Percentiles rank a stretch among this genome's conserved stretches.
phyloP scores from a whole-genome alignment of 1,140 invertebrate species.

The Centruroides sculpturatus region DNA sequence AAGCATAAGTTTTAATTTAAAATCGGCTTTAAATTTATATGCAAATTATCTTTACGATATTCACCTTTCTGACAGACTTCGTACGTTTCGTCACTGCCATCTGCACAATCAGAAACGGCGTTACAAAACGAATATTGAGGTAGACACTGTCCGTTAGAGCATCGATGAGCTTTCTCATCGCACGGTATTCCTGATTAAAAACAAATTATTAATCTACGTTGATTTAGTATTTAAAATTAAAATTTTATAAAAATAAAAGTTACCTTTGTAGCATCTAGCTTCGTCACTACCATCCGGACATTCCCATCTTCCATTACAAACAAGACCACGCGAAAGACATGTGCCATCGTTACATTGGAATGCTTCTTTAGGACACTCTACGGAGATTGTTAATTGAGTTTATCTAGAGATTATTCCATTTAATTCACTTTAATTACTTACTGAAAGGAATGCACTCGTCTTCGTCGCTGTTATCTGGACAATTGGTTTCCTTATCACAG shows the following conservation, averaged over 20 bases:
- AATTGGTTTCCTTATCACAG: conserved; percentile 27
- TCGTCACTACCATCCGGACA: conserved; percentile 70
- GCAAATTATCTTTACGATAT: not conserved
- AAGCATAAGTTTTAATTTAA: too few species aligned
- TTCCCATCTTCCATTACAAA: conserved; percentile 61
- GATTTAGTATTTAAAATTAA: not conserved
- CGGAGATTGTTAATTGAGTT: not conserved
- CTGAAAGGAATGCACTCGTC: conserved; percentile 16
- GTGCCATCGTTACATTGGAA: conserved; percentile 21
- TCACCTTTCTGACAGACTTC: conserved; percentile 42
- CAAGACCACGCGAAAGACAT: conserved; percentile 54
- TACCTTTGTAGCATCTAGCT: conserved; percentile 42
- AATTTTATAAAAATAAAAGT: not conserved
- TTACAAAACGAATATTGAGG: conserved; percentile 84
- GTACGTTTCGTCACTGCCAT: conserved; percentile 67
- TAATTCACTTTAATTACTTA: conserved; percentile 12
- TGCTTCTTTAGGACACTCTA: conserved; percentile 21
- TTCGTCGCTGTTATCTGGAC: conserved; percentile 26
- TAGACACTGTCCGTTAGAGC: conserved; percentile 64
- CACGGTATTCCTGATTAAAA: conserved; percentile 15
- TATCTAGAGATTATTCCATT: not conserved
- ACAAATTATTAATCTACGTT: not conserved
- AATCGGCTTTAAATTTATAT: not conserved
- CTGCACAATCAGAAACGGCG: conserved; percentile 63
- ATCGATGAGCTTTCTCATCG: conserved; percentile 44